Conservation (phyloP, 1,140 invertebrate genomes). For the Pseudomyrmex sp. region DNA sequence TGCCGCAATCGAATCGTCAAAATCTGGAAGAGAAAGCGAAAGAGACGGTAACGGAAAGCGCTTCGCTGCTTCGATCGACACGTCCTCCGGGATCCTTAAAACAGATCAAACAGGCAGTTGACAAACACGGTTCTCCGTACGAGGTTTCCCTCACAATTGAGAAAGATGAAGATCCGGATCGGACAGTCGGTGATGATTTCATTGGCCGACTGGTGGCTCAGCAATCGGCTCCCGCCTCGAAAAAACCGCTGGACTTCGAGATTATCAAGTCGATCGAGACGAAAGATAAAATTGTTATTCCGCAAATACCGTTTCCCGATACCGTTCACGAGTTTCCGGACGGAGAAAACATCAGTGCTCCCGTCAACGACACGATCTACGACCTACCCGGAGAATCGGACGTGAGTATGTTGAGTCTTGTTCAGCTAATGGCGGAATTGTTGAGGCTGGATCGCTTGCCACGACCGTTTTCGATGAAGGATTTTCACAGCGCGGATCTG, state of each 20-base stretch:
- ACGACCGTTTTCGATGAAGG: too few species aligned
- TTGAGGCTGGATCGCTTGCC: not conserved
- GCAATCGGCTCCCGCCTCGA: not conserved
- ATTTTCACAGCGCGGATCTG: not conserved
- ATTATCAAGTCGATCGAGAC: slow-evolving; percentile 68
- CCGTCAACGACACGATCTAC: not conserved
- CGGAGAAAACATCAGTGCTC: not conserved
- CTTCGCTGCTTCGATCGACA: not conserved
- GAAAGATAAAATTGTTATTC: not conserved
- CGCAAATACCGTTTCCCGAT: not conserved
- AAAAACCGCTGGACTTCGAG: slow-evolving; percentile 53
- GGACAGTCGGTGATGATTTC: slow-evolving; percentile 57
- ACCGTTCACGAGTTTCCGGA: not conserved
- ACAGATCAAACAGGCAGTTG: slow-evolving; percentile 67
- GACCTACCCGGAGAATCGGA: not conserved
- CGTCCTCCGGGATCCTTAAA: slow-evolving; percentile 19
- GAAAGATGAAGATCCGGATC: slow-evolving; percentile 45
- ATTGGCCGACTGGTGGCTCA: slow-evolving; percentile 69
- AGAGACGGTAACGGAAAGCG: not conserved
- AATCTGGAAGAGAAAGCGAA: not conserved
- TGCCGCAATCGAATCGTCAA: too few species aligned
- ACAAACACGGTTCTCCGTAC: slow-evolving; percentile 71
- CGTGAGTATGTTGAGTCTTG: slow-evolving; percentile 49
- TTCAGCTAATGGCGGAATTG: slow-evolving; percentile 19
- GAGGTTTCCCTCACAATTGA: slow-evolving; percentile 72